A percentile compares a stretch with the other conserved stretches of the same genome.
phyloP scores from a whole-genome alignment of 2,113 vertebrate genomes.

The Monarcha castaneiventris region DNA sequence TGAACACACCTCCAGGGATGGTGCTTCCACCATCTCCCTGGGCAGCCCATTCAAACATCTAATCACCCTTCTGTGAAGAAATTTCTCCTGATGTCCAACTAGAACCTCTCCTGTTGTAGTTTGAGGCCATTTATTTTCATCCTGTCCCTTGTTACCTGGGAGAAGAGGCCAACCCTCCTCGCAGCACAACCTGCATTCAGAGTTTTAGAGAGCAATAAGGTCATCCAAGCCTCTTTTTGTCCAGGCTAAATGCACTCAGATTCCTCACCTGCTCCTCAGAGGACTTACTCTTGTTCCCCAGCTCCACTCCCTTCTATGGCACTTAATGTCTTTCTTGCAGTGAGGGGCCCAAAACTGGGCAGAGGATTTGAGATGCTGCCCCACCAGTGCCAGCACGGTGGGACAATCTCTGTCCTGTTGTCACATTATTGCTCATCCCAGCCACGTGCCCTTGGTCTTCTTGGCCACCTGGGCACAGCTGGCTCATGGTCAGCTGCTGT shows the following conservation, averaged over 20 bases:
- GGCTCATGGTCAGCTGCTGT: neutral
- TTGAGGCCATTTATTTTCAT: neutral
- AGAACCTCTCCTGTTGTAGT: neutral
- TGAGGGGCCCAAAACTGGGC: neutral
- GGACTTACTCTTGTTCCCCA: neutral
- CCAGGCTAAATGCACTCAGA: neutral
- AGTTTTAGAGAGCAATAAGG: neutral
- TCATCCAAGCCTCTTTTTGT: neutral
- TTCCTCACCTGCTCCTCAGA: neutral
- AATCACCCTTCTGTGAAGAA: neutral
- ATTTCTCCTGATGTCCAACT: neutral
- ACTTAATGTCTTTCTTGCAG: neutral
- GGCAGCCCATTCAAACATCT: neutral
- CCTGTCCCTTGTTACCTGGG: neutral
- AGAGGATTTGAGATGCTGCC: accelerated
- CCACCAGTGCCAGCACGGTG: neutral
- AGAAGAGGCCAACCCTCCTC: neutral
- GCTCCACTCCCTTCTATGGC: neutral
- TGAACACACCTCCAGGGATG: neutral
- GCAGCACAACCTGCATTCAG: neutral
- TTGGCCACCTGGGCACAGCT: neutral
- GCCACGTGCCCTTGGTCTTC: neutral
- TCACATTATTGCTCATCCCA: neutral
- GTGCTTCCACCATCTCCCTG: neutral
- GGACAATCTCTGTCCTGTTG: neutral